phyloP scores from a whole-genome alignment of 2,113 vertebrate species.

The Melanerpes aurifrons region DNA sequence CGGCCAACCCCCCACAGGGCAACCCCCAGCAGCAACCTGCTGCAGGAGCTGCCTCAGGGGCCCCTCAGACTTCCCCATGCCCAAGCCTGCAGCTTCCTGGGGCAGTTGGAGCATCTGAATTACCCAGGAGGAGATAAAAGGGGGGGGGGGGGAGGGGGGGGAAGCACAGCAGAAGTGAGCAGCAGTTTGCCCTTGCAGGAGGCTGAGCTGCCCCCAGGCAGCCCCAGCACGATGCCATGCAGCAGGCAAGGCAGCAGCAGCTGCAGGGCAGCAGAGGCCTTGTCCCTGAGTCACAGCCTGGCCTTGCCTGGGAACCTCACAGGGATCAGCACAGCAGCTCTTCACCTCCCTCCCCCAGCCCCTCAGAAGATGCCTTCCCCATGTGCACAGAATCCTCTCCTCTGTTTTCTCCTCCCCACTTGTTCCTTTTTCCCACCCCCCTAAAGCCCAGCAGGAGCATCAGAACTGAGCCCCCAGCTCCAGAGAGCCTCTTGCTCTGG shows the following conservation, averaged over 20 bases:
- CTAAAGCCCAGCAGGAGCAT: neutral
- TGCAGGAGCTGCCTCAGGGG: neutral
- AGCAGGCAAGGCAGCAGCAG: neutral
- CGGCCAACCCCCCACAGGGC: neutral
- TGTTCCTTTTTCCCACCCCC: neutral
- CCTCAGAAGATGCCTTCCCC: neutral
- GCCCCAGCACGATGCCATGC: neutral
- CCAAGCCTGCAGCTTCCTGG: neutral
- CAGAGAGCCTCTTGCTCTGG: neutral
- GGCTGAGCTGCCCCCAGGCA: neutral
- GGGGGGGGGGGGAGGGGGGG: no score
- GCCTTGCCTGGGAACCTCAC: neutral
- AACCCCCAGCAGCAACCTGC: neutral
- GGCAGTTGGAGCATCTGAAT: neutral
- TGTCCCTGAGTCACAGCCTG: slow-evolving; percentile 10
- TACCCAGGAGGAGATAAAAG: neutral
- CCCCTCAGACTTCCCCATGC: accelerated
- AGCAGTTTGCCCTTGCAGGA: slow-evolving; percentile 2
- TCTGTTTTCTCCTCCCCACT: neutral
- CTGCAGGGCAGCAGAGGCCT: neutral
- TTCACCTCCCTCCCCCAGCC: neutral
- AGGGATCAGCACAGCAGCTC: neutral
- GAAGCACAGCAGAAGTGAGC: neutral
- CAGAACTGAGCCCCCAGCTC: neutral
- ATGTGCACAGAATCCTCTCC: neutral